Conservation (phyloP, 2,888 invertebrate species). For the Drosophila stalkeri region DNA sequence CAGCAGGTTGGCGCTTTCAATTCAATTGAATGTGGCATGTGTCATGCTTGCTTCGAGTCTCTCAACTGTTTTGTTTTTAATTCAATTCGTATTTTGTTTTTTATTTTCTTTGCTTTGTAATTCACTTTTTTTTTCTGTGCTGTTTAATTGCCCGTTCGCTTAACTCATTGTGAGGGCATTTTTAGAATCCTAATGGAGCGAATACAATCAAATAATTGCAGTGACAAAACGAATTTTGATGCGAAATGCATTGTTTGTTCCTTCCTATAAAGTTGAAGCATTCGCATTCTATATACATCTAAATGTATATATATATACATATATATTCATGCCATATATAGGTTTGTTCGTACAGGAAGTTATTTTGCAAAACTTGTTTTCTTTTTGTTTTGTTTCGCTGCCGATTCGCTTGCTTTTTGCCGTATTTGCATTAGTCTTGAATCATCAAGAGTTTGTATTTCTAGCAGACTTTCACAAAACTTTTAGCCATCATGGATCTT, state of each 20-base stretch:
- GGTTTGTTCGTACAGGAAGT: conserved; percentile 46
- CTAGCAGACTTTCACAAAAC: conserved; percentile 43
- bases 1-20: conserved; percentile 33
- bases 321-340: conserved; percentile 6
- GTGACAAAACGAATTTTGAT: conserved; percentile 25
- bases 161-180: conserved; percentile 34
- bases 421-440: conserved; percentile 9
- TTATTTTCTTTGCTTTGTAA: conserved; percentile 9
- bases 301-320: background rate
- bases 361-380: conserved; percentile 57
- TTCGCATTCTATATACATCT: background rate
- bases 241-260: conserved; percentile 38
- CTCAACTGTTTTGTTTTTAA: conserved; percentile 19
- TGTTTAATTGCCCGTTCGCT: conserved; percentile 39
- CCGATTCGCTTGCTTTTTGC: conserved; percentile 18
- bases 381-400: conserved; percentile 11
- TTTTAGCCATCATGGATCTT: conserved; percentile 2
- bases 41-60: conserved; percentile 36
- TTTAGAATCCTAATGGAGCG: conserved; percentile 48
- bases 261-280: conserved; percentile 9
- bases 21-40: conserved; percentile 35
- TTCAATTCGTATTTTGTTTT: conserved; percentile 1
- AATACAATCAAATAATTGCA: conserved; percentile 30
- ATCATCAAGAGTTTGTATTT: conserved; percentile 9
- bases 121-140: conserved; percentile 25